Evolutionary conservation across 2,888 invertebrate species (phyloP).

Genomic region (Cantharis rustica): DNA sequence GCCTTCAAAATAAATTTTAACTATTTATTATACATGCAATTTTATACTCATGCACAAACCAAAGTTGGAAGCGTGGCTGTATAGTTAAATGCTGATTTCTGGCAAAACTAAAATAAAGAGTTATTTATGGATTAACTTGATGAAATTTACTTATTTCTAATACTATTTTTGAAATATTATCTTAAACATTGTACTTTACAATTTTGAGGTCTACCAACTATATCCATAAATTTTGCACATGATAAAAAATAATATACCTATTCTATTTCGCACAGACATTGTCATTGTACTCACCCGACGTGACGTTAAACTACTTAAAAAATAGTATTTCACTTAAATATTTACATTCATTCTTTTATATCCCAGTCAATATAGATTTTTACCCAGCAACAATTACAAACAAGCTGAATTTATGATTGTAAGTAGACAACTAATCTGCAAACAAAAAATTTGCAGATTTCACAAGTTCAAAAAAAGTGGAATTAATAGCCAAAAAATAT

Average conservation of each 20-base stretch:
- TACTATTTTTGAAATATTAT: background rate
- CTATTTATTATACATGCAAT: constrained; percentile 30
- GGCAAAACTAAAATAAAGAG: constrained; percentile 54
- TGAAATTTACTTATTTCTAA: background rate
- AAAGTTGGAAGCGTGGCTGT: constrained; percentile 36
- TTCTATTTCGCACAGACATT: background rate
- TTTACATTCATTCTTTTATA: too few relatives aligned
- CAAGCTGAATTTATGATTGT: too few relatives aligned
- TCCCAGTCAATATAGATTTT: too few relatives aligned
- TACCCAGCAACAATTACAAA: too few relatives aligned
- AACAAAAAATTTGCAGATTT: too few relatives aligned
- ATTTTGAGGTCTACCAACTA: background rate
- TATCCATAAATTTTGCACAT: background rate
- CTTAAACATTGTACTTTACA: background rate
- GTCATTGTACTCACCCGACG: background rate
- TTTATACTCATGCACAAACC: constrained; percentile 41
- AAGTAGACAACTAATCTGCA: too few relatives aligned
- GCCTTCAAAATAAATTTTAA: constrained; percentile 6
- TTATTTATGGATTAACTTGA: background rate
- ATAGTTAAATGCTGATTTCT: constrained; percentile 53
- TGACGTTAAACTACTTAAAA: background rate
- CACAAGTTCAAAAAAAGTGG: too few relatives aligned
- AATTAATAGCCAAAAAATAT: too few relatives aligned
- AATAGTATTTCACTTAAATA: background rate
- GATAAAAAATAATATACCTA: background rate